Percentiles rank a stretch among this genome's conserved stretches.
Evolutionary conservation across 2,888 invertebrate species (phyloP).

Genomic region (Atherix ibis): DNA sequence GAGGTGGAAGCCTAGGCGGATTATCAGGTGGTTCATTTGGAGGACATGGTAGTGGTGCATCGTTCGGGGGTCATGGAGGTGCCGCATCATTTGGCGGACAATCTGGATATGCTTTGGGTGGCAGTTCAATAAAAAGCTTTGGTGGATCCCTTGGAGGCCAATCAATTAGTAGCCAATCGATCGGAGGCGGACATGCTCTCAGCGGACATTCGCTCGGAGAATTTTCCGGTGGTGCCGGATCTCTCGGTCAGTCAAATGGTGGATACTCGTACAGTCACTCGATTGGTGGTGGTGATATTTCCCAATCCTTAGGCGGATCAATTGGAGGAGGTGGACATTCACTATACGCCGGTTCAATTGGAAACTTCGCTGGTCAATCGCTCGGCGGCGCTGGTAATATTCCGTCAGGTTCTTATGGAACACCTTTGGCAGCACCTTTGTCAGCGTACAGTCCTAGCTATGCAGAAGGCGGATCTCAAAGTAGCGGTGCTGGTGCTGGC

Average conservation of each 20-base stretch:
- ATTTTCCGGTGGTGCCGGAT: too few species aligned
- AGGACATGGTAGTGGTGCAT: not conserved
- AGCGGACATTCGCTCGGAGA: not conserved
- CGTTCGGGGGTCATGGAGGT: constrained; percentile 7
- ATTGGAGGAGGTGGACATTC: not conserved
- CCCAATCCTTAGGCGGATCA: not conserved
- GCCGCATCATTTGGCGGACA: constrained; percentile 2
- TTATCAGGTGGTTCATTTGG: constrained; percentile 1
- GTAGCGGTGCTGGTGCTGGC: constrained; percentile 7
- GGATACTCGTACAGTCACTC: constrained; percentile 1
- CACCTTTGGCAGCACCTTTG: constrained; percentile 9
- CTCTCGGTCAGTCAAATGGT: not conserved
- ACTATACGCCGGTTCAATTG: not conserved
- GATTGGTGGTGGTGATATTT: constrained; percentile 1
- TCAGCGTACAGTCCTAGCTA: constrained; percentile 6
- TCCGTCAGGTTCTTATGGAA: constrained; percentile 14
- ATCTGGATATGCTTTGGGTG: not conserved
- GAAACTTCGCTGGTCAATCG: not conserved
- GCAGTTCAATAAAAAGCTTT: not conserved
- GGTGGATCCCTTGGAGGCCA: not conserved
- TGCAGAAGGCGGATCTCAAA: constrained; percentile 6
- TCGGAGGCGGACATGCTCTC: not conserved
- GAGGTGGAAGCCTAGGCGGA: constrained; percentile 1
- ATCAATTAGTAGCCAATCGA: too few species aligned
- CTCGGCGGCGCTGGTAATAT: constrained; percentile 5